Conservation (phyloP, 2,113 vertebrate species). For the Brachirus orientalis region DNA sequence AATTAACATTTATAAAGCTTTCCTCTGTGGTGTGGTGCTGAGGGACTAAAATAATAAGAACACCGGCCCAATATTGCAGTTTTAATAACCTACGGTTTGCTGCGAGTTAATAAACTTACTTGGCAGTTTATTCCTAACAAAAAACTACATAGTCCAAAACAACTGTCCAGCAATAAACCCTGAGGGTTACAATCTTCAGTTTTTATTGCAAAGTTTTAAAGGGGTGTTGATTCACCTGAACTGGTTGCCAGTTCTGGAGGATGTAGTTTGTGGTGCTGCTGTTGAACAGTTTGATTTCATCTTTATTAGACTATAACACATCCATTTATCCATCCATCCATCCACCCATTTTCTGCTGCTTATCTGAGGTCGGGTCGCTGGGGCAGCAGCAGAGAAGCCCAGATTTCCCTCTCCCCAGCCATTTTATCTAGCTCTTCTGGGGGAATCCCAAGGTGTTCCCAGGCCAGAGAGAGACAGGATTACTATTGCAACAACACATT, state of each 20-base stretch:
- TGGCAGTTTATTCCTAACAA: neutral
- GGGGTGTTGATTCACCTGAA: neutral
- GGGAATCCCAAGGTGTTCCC: too few species aligned
- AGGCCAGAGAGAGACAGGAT: too few species aligned
- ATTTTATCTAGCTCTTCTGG: too few species aligned
- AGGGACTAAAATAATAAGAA: conserved; percentile 59
- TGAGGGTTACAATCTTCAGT: neutral
- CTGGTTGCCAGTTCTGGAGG: neutral
- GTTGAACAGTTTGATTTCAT: neutral
- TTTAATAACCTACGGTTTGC: too few species aligned
- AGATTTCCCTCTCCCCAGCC: too few species aligned
- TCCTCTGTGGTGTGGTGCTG: conserved; percentile 32
- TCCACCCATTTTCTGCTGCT: too few species aligned
- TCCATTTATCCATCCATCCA: too few species aligned
- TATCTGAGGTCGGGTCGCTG: too few species aligned
- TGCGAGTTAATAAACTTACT: neutral
- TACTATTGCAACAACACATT: too few species aligned
- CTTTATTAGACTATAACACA: too few species aligned
- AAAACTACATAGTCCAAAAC: neutral
- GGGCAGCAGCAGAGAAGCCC: too few species aligned
- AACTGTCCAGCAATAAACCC: neutral
- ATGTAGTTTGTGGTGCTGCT: neutral
- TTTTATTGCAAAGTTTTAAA: neutral
- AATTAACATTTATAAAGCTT: conserved; percentile 66
- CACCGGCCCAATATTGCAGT: conserved; percentile 35